phyloP scores from a whole-genome alignment of 1,140 invertebrate genomes.

The Melanaphis sacchari region DNA sequence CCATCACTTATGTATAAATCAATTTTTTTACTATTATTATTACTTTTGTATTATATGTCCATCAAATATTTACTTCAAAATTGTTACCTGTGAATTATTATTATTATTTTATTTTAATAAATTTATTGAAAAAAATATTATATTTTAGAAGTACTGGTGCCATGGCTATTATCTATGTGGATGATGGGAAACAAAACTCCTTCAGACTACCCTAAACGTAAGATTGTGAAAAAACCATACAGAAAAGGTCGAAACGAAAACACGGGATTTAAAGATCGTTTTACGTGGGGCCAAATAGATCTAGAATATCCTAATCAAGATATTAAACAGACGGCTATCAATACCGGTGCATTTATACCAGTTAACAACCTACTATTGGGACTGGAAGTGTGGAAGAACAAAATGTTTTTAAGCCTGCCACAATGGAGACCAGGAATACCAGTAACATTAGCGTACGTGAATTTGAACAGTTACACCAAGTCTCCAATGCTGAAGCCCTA shows the following conservation, averaged over 20 bases:
- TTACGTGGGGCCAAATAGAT: conserved; percentile 61
- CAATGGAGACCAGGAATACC: conserved; percentile 84
- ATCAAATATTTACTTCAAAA: too few relatives aligned
- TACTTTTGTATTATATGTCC: too few relatives aligned
- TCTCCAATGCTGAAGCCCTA: conserved; percentile 75
- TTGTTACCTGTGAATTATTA: too few relatives aligned
- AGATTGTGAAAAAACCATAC: conserved; percentile 28
- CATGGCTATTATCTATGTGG: conserved; percentile 60
- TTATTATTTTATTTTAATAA: neutral
- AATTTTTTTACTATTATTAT: too few relatives aligned
- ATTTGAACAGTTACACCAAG: conserved; percentile 62
- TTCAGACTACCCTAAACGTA: neutral
- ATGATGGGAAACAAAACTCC: conserved; percentile 54
- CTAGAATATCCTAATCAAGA: conserved; percentile 59
- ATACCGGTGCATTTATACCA: conserved; percentile 69
- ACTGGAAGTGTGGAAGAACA: conserved; percentile 72
- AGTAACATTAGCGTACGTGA: conserved; percentile 68
- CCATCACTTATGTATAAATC: too few relatives aligned
- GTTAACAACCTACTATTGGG: conserved; percentile 78
- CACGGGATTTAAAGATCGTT: conserved; percentile 59
- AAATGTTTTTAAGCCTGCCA: conserved; percentile 64
- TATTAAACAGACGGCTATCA: conserved; percentile 62
- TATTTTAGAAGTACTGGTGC: conserved; percentile 55
- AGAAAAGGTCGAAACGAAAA: conserved; percentile 35
- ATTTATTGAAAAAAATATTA: too few relatives aligned